Base-by-base conservation (phyloP, 2,113 vertebrate species). In the Chaenogobius annularis region DNA sequence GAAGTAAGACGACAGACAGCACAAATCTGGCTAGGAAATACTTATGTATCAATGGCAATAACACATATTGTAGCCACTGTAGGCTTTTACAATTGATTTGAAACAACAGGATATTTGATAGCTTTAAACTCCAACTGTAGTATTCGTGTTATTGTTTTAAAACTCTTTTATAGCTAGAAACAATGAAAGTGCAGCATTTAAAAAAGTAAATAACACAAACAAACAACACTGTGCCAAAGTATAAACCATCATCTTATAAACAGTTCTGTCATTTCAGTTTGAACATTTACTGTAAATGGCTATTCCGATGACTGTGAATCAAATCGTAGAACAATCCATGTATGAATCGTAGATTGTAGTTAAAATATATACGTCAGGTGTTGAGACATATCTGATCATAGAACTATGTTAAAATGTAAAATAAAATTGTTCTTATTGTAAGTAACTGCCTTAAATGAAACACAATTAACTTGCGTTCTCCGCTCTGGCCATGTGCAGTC, bases 361-460 rank as follows among this genome's bases (percentile, higher is more conserved):
- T n/a, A 10, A 85, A 69, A 79, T 70, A 70, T 81, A 69, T 61
- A 74, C 75, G 72, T 84, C 75, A 72, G 74, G 40, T 77, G 70
- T 80, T 75, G 76, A 72, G 48, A 59, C 76, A 44, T 54, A 83
- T 87, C 80, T 76, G 72, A 74, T 75, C 66, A 22, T 69, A 81
- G 59, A 37, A 81, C 73, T 79, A 69, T 83, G 69, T 85, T 47
- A 68, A 54, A 63, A 63, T 63, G 61, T 69, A 71, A 73, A 70
- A 59, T 44, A 52, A 15, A 71, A 71, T 10, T 85, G 81, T 76
- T 83, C 35, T 70, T 70, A 1, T 74, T 83, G 62, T 87, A 81
- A 80, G 87, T 65, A 80, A 72, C 81, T 87, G 91, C 91, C 89
- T 91, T 92, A 91, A 58, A 92, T 44, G 48, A 85, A 80, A 70